Conservation (phyloP, 2,888 invertebrate species). For the Andrena haemorrhoa region DNA sequence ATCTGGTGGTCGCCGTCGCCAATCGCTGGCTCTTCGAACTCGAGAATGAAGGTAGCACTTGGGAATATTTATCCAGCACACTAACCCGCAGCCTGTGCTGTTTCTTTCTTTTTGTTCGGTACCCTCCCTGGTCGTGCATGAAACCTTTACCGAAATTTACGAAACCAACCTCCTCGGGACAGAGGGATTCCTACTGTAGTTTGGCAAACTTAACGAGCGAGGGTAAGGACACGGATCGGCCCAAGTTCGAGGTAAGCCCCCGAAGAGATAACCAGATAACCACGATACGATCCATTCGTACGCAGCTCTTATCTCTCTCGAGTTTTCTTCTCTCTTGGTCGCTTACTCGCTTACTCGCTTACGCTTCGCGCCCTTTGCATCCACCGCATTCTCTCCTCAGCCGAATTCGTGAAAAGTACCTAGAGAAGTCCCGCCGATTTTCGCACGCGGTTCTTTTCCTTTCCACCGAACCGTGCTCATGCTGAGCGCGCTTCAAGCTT, state of each 20-base stretch:
- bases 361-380: background rate
- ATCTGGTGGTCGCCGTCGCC: background rate
- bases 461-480: constrained; percentile 6
- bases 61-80: constrained; percentile 49
- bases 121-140: constrained; percentile 74
- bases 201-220: constrained; percentile 82
- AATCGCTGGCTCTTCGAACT: constrained; percentile 46
- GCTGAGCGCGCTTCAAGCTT: constrained; percentile 8
- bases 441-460: background rate
- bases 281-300: constrained; percentile 39
- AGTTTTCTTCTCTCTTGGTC: background rate
- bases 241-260: constrained; percentile 78
- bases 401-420: background rate
- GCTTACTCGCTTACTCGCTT: background rate
- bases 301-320: constrained; percentile 32
- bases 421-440: constrained; percentile 6
- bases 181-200: constrained; percentile 84
- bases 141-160: constrained; percentile 71
- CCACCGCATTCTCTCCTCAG: background rate
- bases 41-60: constrained; percentile 57
- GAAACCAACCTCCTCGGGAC: constrained; percentile 69
- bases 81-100: constrained; percentile 73
- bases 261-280: constrained; percentile 33
- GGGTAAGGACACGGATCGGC: constrained; percentile 75
- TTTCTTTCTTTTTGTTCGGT: constrained; percentile 76